Percentiles rank a stretch among this genome's conserved stretches.
Evolutionary conservation across 2,113 vertebrate species (phyloP).

Genomic region (Boleophthalmus pectinirostris): DNA sequence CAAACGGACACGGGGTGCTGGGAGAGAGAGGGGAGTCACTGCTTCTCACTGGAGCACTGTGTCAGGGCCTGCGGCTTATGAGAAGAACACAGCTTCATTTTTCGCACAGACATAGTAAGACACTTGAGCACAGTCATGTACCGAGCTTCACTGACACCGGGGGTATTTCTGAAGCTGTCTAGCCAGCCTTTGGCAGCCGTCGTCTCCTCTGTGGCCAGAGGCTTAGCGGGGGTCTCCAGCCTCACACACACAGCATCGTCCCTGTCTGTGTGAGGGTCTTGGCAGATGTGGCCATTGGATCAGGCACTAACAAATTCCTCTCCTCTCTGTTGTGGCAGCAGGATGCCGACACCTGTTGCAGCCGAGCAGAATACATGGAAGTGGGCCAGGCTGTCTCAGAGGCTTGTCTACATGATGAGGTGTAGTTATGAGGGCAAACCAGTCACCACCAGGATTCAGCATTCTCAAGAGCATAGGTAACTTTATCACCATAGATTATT

Average conservation of each 20-base stretch:
- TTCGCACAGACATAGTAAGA: slow-evolving; percentile 21
- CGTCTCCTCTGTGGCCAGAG: slow-evolving; percentile 53
- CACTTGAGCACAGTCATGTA: slow-evolving; percentile 26
- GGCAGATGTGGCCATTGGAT: slow-evolving; percentile 59
- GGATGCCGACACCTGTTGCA: slow-evolving; percentile 55
- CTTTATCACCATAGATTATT: neutral
- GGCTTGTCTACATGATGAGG: slow-evolving; percentile 24
- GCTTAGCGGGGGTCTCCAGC: slow-evolving; percentile 30
- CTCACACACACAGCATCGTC: slow-evolving; percentile 21
- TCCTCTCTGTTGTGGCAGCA: slow-evolving; percentile 19
- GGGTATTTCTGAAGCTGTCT: slow-evolving; percentile 12
- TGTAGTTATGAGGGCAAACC: slow-evolving; percentile 10
- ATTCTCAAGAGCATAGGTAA: neutral
- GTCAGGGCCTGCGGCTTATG: slow-evolving; percentile 46
- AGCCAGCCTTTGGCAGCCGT: slow-evolving; percentile 50
- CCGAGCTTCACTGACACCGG: slow-evolving; percentile 18
- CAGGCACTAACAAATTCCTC: slow-evolving; percentile 54
- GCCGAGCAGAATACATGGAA: slow-evolving; percentile 5
- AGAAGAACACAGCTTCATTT: slow-evolving; percentile 36
- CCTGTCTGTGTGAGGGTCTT: slow-evolving; percentile 29
- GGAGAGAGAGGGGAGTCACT: neutral
- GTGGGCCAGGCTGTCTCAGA: slow-evolving; percentile 15
- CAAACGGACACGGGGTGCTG: slow-evolving; percentile 41
- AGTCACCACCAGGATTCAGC: neutral
- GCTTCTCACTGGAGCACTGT: slow-evolving; percentile 49